Percentiles rank a stretch among this genome's conserved stretches.
These are phyloP conservation scores for Acanthococcus lagerstroemiae DNA, from an alignment of 2,888 invertebrate species.

Conservation along the genomic window DNA sequence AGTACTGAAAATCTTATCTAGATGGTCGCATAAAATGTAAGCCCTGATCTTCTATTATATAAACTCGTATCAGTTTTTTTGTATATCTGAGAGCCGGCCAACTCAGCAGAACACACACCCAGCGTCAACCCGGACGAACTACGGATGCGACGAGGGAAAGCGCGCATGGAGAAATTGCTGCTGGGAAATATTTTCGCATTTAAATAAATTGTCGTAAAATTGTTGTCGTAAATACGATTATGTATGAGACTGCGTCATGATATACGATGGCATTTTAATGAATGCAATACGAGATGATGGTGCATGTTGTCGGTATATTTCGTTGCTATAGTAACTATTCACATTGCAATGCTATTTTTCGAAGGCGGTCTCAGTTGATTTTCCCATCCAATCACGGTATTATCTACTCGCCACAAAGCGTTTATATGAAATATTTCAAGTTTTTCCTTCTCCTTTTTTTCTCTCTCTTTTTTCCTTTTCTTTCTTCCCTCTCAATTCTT, in stretches of 20 bases:
- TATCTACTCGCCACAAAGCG: conserved; percentile 27
- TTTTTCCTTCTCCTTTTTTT: conserved; percentile 14
- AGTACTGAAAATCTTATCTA: too few species aligned
- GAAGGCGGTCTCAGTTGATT: conserved; percentile 28
- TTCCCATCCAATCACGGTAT: conserved; percentile 28
- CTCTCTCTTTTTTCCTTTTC: conserved; percentile 13
- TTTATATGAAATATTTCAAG: conserved; percentile 5
- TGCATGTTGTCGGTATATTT: conserved; percentile 20
- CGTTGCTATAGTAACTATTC: conserved; percentile 20
- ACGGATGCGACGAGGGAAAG: too few species aligned
- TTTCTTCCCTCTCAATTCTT: conserved; percentile 7
- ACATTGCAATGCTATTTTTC: conserved; percentile 23
- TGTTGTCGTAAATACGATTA: too few species aligned
- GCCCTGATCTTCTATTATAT: too few species aligned
- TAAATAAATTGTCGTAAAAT: too few species aligned
- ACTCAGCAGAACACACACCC: too few species aligned
- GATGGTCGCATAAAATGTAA: too few species aligned
- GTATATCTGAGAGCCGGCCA: too few species aligned
- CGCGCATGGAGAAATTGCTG: too few species aligned
- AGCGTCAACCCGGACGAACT: too few species aligned
- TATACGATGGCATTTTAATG: conserved; percentile 8
- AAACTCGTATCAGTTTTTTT: too few species aligned
- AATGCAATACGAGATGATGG: conserved; percentile 19
- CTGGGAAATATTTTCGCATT: too few species aligned
- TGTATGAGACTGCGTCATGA: neutral